Conservation (phyloP, 2,797 vertebrate species). For the Neosilurus mollespiculum region DNA sequence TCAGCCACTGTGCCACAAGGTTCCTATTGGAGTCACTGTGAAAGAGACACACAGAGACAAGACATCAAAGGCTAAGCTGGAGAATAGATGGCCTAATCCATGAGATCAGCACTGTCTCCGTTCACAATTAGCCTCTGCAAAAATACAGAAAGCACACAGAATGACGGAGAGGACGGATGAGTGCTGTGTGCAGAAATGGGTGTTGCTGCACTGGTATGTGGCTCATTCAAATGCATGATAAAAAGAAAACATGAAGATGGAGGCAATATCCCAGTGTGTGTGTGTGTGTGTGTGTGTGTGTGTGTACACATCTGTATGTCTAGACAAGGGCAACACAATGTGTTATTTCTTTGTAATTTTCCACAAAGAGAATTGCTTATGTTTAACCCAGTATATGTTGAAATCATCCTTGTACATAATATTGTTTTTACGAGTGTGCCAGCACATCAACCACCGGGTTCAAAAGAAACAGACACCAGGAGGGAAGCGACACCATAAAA, state of each 20-base stretch:
- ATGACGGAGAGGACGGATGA: not conserved
- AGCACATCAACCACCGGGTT: not conserved
- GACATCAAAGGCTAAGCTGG: constrained; percentile 56
- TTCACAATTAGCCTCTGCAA: constrained; percentile 38
- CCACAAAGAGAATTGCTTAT: no score
- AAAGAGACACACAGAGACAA: constrained; percentile 42
- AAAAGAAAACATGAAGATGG: not conserved
- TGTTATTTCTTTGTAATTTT: no score
- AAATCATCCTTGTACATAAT: no score
- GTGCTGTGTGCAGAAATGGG: not conserved
- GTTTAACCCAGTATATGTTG: no score
- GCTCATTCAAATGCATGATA: not conserved
- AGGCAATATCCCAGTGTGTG: no score
- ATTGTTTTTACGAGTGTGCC: not conserved
- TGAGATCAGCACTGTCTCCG: constrained; percentile 38
- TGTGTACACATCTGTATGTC: no score
- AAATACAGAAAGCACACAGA: constrained; percentile 6
- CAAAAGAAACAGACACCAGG: not conserved
- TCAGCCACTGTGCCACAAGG: constrained; percentile 41
- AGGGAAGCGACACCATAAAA: not conserved
- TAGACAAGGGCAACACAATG: no score
- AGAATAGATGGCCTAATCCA: constrained; percentile 50
- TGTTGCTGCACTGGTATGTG: not conserved
- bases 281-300: no score
- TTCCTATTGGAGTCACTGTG: constrained; percentile 43